phyloP scores from a whole-genome alignment of 2,888 invertebrate genomes.

The Arge pagana region DNA sequence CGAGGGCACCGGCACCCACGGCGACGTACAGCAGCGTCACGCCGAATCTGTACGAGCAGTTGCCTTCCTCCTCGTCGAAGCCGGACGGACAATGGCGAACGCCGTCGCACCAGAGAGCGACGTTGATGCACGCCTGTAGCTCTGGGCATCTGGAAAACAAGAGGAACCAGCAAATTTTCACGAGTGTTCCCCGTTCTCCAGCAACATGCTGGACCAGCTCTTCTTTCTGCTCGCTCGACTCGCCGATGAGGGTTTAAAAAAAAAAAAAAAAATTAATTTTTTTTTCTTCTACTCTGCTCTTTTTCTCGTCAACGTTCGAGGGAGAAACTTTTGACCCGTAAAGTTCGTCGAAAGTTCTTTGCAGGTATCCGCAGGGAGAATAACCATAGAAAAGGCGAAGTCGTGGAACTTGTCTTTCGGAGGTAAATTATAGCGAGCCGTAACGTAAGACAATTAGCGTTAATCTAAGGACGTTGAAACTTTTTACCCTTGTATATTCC shows the following conservation, averaged over 20 bases:
- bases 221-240: too few relatives aligned
- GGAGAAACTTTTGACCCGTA: too few relatives aligned
- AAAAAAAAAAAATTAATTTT: too few relatives aligned
- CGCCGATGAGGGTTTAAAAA: too few relatives aligned
- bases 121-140: slow-evolving; percentile 78
- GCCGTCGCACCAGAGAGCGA: slow-evolving; percentile 81
- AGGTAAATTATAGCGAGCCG: slow-evolving; percentile 1
- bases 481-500: neutral
- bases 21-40: slow-evolving; percentile 71
- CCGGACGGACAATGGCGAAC: slow-evolving; percentile 80
- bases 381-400: neutral
- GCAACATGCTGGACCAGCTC: too few relatives aligned
- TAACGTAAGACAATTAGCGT: slow-evolving; percentile 7
- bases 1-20: slow-evolving; percentile 67
- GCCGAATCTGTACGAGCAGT: slow-evolving; percentile 73
- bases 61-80: slow-evolving; percentile 78
- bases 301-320: too few relatives aligned
- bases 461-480: slow-evolving; percentile 6
- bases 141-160: slow-evolving; percentile 72
- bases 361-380: neutral
- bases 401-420: neutral
- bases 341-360: neutral
- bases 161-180: slow-evolving; percentile 15
- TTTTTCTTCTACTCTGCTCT: too few relatives aligned
- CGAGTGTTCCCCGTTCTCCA: too few relatives aligned